A percentile compares a stretch with the other conserved stretches of the same genome.
phyloP scores from a whole-genome alignment of 2,888 invertebrate genomes.

The Phortica magna region DNA sequence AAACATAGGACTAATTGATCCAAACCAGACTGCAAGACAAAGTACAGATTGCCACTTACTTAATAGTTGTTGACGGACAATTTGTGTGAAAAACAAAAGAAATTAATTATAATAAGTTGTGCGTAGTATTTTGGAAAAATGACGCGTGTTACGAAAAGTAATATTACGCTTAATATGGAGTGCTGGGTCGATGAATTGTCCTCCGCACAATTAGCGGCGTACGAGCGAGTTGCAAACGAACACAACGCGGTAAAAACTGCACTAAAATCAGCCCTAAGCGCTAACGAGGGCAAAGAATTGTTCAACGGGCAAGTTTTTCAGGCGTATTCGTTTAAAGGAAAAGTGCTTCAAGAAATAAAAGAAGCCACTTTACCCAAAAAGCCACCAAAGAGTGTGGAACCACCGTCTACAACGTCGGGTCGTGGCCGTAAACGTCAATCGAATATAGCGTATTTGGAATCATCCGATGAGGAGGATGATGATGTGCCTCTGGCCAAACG shows the following conservation, averaged over 20 bases:
- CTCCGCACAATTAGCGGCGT: conserved; percentile 82
- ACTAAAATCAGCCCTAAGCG: conserved; percentile 78
- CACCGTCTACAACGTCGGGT: conserved; percentile 40
- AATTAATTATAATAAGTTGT: not conserved
- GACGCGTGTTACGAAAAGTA: conserved; percentile 73
- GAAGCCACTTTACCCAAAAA: conserved; percentile 75
- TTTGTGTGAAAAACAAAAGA: too few relatives aligned
- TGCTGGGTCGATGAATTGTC: conserved; percentile 86
- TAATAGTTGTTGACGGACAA: too few relatives aligned
- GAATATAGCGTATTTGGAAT: conserved; percentile 73
- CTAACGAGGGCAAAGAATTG: conserved; percentile 82
- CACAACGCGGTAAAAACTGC: conserved; percentile 83
- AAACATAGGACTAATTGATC: too few relatives aligned
- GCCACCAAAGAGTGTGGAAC: conserved; percentile 63
- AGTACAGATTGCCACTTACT: not conserved
- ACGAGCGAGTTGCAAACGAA: conserved; percentile 83
- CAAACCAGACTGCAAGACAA: too few relatives aligned
- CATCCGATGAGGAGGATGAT: conserved; percentile 78
- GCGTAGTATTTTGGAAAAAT: conserved; percentile 45
- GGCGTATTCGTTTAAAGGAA: conserved; percentile 82
- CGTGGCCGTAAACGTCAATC: conserved; percentile 64
- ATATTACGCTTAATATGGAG: conserved; percentile 81
- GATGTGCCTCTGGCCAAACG: conserved; percentile 79
- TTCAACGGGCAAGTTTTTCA: conserved; percentile 84
- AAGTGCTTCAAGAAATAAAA: conserved; percentile 73